Evolutionary conservation across 2,888 invertebrate genomes (phyloP), one percentile per base, ranked within the genome.

Genomic region (Cerastis rubricosa): DNA sequence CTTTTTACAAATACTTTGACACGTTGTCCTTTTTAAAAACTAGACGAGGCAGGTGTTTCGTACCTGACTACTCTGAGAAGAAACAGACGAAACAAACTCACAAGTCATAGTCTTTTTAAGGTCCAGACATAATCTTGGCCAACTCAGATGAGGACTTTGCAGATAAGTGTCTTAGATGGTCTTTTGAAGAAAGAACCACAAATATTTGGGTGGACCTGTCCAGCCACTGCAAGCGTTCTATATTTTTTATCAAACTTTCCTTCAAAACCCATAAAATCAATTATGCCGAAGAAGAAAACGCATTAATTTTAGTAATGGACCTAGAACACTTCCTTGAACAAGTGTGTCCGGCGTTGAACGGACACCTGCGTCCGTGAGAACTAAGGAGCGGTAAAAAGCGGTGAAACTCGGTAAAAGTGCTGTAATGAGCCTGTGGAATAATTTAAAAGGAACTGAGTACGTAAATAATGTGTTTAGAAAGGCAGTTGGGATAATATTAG

Each of bases 301-400:
- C 87, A 91, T 92, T 88, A 91, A 91, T 90, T 85, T 73, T 40
- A 80, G 69, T 83, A 87, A 84, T 78, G 87, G 89, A 12, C 84
- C 76, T n/a, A 86, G 73, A 49, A 81, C 79, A 79, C 82, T 85
- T 84, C 89, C 89, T 89, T 89, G 84, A 59, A 74, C 83, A 81
- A 89, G 71, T 78, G 68, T 64, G 76, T 40, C 86, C 79, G 61
- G 72, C 40, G 77, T 65, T 64, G 40, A 67, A 74, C 66, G 77
- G 71, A 81, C 89, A 88, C 89, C 89, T 89, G 89, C 84, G 88
- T 54, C 85, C 89, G 88, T 88, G 88, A 82, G 88, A 88, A 88
- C 78, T 71, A 63, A n/a, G 49, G n/a, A 74, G 59, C 59, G 57
- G 49, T 80, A 54, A 49, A 64, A 59, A 25, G 40, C 29, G 12